Base-by-base conservation (phyloP, 2,888 invertebrate genomes). In the Platycheirus rosarum region DNA sequence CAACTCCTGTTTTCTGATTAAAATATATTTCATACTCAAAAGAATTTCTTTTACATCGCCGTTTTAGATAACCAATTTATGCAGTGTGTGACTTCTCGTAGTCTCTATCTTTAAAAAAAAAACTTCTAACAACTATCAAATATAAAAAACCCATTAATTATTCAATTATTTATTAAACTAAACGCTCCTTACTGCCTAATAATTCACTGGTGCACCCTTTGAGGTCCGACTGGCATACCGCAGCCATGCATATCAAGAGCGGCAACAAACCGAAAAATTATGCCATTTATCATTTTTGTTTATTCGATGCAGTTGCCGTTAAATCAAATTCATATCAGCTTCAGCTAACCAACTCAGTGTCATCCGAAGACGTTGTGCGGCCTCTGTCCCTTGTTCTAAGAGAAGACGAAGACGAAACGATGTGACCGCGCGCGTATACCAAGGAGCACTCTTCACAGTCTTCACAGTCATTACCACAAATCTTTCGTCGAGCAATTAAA, bases 381-480 rank as follows among this genome's bases (percentile, higher is more conserved):
- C 42, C 49, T 57, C 11, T 60, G 35, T 23, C 40, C 13, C 40
- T 11, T 6, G 6, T 49, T 1, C 5, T 0, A 5, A 29, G 2
- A 11, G 16, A 71, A 20, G 13, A 40, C 29, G 66, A 66, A 20
- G 40, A 53, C 29, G 29, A 37, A 51, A 49, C 29, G 66, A 63
- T 76, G 71, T 40, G 46, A 60, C 62, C 46, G 32, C 37, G 29
- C 53, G 57, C 23, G 40, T 57, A 37, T 62, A 66, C 32, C 20
- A 71, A 66, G 76, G 68, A 77, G 77, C 60, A 9, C 77, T n/a
- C n/a, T n/a, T n/a, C n/a, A n/a, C n/a, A 73, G 71, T 77, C 82
- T 71, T 77, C 77, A 77, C 66, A 82, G 82, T 77, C 82, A 82
- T 82, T 82, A 82, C 77, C 82, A 82, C 82, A 82, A 82, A 82